Evolutionary conservation across 2,888 invertebrate genomes (phyloP), one percentile per base, ranked within the genome.

Genomic region (Eulithis prunata): DNA sequence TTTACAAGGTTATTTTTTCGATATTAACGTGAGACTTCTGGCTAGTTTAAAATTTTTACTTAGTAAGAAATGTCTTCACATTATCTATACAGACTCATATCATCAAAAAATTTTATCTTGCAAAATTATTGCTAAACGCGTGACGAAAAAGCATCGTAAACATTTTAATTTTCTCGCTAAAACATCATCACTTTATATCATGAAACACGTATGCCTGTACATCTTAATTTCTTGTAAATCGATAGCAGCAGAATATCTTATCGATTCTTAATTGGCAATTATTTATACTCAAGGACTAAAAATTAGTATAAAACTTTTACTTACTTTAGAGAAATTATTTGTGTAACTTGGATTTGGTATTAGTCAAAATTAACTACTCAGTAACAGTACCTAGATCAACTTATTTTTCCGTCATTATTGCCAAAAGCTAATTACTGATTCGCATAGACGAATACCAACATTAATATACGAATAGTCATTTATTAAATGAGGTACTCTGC

Each of bases 1-100:
- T 79, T 80, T 78, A 13, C 47, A 53, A 56, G 52, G 52, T 55
- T 43, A 47, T n/a, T 53, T 46, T 41, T 36, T 54, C 36, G 11
- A 51, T 28, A 13, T 38, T 38, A 3, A 38, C 32, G 32, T 32
- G 4, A 5, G 6, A 32, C 4, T 32, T 32, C 32, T 32, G 32
- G 32, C 32, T 3, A 5, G 32, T 32, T 32, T 32, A 0, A 32
- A 32, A 32, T 41, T 41, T 41, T 41, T 41, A 41, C 41, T 8
- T 41, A 11, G 41, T 8, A 8, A 41, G 41, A 41, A 41, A 41
- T 11, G 41, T 3, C 41, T 41, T 0, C 8, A 38, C 38, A 38
- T 38, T 38, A 4, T 43, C 3, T 4, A 4, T 11, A 43, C 43
- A 11, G 45, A n/a, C 4, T 45, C 10, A 21, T 14, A 3, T 49